Conservation (phyloP, 2,797 vertebrate genomes). For the Gymnothorax javanicus region DNA sequence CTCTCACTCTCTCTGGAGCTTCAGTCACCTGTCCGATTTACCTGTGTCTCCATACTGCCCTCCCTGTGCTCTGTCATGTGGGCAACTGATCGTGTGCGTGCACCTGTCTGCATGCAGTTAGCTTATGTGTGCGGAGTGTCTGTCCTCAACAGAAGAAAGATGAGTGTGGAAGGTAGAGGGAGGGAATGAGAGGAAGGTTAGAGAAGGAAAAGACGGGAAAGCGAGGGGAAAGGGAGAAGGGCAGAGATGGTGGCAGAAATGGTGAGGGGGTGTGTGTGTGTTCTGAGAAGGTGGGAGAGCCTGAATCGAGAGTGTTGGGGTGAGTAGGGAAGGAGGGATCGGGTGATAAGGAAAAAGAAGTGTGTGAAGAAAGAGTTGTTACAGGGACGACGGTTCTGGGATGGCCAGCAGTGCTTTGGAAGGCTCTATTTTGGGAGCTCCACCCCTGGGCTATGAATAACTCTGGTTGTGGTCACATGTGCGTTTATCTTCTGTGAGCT, state of each 20-base stretch:
- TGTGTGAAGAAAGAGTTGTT: too few relatives aligned
- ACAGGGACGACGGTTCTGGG: neutral
- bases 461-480: slow-evolving; percentile 53
- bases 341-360: neutral
- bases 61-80: neutral
- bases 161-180: neutral
- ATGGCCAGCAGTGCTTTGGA: neutral
- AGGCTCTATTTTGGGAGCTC: slow-evolving; percentile 64
- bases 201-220: too few relatives aligned
- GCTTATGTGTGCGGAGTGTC: neutral
- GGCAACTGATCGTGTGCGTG: neutral
- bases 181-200: neutral
- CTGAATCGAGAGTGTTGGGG: neutral
- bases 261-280: neutral
- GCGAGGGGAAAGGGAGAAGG: too few relatives aligned
- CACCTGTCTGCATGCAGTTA: neutral
- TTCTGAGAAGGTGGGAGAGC: neutral
- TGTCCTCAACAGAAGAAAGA: neutral
- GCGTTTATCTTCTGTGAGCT: slow-evolving; percentile 50
- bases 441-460: slow-evolving; percentile 57
- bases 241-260: too few relatives aligned
- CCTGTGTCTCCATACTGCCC: neutral
- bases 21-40: neutral
- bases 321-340: neutral
- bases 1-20: neutral